phyloP scores from a whole-genome alignment of 2,797 vertebrate genomes.

The Sebastes melanostomus region DNA sequence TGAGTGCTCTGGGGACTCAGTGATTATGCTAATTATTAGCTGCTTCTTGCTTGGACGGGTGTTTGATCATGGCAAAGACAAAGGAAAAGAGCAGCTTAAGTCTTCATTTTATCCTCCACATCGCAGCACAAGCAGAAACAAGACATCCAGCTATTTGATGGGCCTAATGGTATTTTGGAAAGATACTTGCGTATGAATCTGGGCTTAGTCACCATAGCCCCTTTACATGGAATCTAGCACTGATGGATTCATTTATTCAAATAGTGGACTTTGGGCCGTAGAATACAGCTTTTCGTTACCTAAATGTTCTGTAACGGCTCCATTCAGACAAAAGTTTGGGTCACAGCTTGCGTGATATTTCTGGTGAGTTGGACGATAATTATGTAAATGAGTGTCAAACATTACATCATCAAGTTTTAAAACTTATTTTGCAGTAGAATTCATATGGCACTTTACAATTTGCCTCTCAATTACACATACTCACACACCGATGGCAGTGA shows the following conservation, averaged over 20 bases:
- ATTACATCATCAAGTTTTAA: neutral
- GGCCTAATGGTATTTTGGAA: neutral
- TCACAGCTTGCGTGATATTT: neutral
- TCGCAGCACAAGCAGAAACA: slow-evolving; percentile 10
- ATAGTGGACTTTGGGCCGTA: neutral
- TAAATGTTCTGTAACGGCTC: neutral
- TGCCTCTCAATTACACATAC: neutral
- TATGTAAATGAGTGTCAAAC: neutral
- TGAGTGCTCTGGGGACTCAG: slow-evolving; percentile 54
- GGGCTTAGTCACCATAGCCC: neutral
- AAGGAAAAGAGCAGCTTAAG: slow-evolving; percentile 43
- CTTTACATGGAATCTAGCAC: neutral
- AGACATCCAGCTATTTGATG: neutral
- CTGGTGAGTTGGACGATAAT: neutral
- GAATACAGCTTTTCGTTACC: neutral
- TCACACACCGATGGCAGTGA: neutral
- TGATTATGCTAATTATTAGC: slow-evolving; percentile 73
- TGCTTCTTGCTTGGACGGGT: slow-evolving; percentile 42
- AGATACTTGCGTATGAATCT: neutral
- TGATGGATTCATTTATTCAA: slow-evolving; percentile 6
- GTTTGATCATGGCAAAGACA: slow-evolving; percentile 62
- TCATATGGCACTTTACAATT: too few relatives aligned
- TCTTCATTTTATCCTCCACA: slow-evolving; percentile 24
- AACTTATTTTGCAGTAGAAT: neutral
- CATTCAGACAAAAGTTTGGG: neutral